Conservation (phyloP, 2,797 vertebrate species). For the Mormyrus hasselquistii region DNA sequence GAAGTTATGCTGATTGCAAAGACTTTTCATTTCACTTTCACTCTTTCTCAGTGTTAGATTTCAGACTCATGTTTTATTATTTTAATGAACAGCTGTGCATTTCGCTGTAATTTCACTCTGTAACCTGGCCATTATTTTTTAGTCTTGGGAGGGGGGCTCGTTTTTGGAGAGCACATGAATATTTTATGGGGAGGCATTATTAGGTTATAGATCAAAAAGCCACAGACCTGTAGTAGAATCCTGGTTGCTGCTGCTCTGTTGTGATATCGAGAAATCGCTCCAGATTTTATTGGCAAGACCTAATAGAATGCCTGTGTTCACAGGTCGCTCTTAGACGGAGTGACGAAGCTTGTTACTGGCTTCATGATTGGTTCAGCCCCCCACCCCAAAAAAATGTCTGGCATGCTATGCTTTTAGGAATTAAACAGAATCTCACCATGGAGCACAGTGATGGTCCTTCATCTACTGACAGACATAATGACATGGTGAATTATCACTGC, state of each 20-base stretch:
- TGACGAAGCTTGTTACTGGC: neutral
- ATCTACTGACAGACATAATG: neutral
- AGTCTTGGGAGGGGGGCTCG: slow-evolving; percentile 17
- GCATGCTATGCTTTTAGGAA: slow-evolving; percentile 13
- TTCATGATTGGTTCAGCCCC: slow-evolving; percentile 34
- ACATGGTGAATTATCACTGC: neutral
- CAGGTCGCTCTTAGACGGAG: neutral
- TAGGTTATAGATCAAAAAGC: slow-evolving; percentile 39
- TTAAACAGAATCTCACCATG: neutral
- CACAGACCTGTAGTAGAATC: slow-evolving; percentile 20
- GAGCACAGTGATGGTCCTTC: neutral
- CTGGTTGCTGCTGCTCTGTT: slow-evolving; percentile 28
- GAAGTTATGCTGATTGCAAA: neutral
- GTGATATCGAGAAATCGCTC: slow-evolving; percentile 30
- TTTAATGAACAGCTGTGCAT: neutral
- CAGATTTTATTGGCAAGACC: neutral
- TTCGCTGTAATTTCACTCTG: neutral
- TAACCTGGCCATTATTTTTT: slow-evolving; percentile 14
- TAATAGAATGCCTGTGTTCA: neutral
- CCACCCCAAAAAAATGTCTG: slow-evolving; percentile 24
- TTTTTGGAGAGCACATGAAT: slow-evolving; percentile 3
- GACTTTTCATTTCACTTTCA: neutral
- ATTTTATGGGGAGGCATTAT: slow-evolving; percentile 37
- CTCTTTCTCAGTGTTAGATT: neutral
- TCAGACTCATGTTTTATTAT: neutral